phyloP scores from a whole-genome alignment of 2,113 vertebrate genomes.

The Misgurnus mizolepis region DNA sequence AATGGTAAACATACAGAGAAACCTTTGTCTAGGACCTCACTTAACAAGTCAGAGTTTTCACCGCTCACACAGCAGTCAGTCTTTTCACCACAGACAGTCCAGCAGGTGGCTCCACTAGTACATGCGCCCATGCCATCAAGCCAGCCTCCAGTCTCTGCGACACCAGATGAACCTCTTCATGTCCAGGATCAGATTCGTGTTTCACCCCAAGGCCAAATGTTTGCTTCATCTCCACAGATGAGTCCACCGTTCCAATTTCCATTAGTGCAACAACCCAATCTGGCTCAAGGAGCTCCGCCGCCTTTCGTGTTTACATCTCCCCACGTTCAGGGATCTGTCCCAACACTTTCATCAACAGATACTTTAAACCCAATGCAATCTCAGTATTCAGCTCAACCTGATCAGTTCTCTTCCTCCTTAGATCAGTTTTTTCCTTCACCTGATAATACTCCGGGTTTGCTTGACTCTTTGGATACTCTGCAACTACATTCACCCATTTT shows the following conservation, averaged over 20 bases:
- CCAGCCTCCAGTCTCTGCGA: background rate
- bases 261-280: slow-evolving; percentile 17
- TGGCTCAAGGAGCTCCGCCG: slow-evolving; percentile 8
- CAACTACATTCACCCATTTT: slow-evolving; percentile 40
- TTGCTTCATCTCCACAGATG: slow-evolving; percentile 3
- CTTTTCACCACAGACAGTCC: slow-evolving; percentile 7
- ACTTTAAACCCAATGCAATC: slow-evolving; percentile 26
- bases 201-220: background rate
- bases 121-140: background rate
- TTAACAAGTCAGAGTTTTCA: slow-evolving; percentile 19
- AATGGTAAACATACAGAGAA: slow-evolving; percentile 15
- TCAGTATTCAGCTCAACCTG: slow-evolving; percentile 24
- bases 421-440: slow-evolving; percentile 38
- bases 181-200: slow-evolving; percentile 5
- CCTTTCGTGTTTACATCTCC: slow-evolving; percentile 31
- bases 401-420: slow-evolving; percentile 42
- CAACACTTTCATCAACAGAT: slow-evolving; percentile 14
- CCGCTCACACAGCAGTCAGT: background rate
- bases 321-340: slow-evolving; percentile 29
- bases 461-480: slow-evolving; percentile 38
- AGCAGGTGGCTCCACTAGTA: slow-evolving; percentile 19
- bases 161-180: background rate
- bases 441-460: slow-evolving; percentile 46
- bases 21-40: background rate
- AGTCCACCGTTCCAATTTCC: slow-evolving; percentile 27